These are phyloP conservation scores for Lepidocyrtinus sp. DNA, from an alignment of 2,888 invertebrate genomes.

Conservation along the genomic window DNA sequence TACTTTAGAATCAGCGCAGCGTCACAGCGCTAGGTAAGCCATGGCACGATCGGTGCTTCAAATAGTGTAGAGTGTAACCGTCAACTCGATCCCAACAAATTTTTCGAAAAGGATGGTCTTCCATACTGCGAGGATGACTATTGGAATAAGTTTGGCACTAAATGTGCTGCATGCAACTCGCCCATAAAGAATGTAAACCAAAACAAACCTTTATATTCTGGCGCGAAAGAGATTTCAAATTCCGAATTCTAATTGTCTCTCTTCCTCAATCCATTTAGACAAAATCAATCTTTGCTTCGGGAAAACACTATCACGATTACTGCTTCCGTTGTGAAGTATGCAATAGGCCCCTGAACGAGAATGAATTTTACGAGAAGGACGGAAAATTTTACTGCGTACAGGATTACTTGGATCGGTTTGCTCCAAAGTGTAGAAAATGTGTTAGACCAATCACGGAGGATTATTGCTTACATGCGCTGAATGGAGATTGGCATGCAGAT, in stretches of 20 bases:
- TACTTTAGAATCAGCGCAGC: slow-evolving; percentile 44
- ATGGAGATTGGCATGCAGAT: slow-evolving; percentile 62
- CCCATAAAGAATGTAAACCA: slow-evolving; percentile 66
- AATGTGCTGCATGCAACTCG: slow-evolving; percentile 63
- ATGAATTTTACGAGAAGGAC: slow-evolving; percentile 65
- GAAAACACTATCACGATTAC: slow-evolving; percentile 41
- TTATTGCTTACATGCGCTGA: slow-evolving; percentile 58
- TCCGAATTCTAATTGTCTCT: no score
- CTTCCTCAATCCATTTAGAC: background rate
- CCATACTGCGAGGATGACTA: slow-evolving; percentile 64
- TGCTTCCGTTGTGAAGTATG: slow-evolving; percentile 59
- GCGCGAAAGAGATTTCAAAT: no score
- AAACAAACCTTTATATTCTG: no score
- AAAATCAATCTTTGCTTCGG: slow-evolving; percentile 47
- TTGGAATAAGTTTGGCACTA: slow-evolving; percentile 61
- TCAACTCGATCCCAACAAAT: slow-evolving; percentile 56
- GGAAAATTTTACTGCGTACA: slow-evolving; percentile 63
- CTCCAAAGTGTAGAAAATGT: slow-evolving; percentile 60
- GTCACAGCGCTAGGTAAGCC: slow-evolving; percentile 53
- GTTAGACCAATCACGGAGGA: slow-evolving; percentile 55
- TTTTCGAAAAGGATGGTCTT: slow-evolving; percentile 58
- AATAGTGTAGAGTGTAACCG: slow-evolving; percentile 58
- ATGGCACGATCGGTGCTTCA: slow-evolving; percentile 57
- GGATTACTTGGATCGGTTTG: slow-evolving; percentile 61
- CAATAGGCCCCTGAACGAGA: slow-evolving; percentile 51